Evolutionary conservation across 1,140 invertebrate genomes (phyloP).

Genomic region (Bombus soroeensis): DNA sequence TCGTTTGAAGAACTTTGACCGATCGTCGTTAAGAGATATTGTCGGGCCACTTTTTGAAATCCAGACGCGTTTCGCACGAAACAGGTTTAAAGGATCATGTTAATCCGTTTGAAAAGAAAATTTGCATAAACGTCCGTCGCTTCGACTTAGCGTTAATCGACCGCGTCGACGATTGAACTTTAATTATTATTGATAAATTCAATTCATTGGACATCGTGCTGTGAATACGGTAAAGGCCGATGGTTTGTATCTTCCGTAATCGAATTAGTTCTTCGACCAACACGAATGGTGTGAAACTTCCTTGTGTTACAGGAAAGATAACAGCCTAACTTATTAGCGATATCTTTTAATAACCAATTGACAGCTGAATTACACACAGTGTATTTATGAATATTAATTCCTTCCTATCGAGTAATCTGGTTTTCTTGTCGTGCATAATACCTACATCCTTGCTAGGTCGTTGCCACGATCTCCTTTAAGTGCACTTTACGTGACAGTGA

Average conservation of each 20-base stretch:
- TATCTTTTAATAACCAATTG: background rate
- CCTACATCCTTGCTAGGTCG: background rate
- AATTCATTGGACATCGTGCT: background rate
- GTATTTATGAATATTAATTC: background rate
- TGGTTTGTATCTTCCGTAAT: constrained; percentile 1
- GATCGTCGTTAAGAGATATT: background rate
- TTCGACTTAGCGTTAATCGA: background rate
- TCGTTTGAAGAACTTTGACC: constrained; percentile 28
- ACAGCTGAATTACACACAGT: background rate
- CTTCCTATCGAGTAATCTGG: background rate
- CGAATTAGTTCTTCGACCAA: constrained; percentile 9
- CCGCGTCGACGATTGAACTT: constrained; percentile 27
- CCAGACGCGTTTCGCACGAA: constrained; percentile 28
- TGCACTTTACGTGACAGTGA: constrained; percentile 38
- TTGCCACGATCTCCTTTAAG: constrained; percentile 16
- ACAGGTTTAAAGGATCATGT: constrained; percentile 39
- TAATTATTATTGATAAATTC: constrained; percentile 56
- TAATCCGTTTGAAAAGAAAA: background rate
- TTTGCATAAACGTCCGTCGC: constrained; percentile 40
- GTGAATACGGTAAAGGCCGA: background rate
- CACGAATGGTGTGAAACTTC: background rate
- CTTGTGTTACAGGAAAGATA: background rate
- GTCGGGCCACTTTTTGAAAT: constrained; percentile 18
- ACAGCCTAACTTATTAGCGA: background rate
- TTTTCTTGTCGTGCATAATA: no score